Conservation (phyloP, 2,797 vertebrate genomes). For the Malacoraja senta region DNA sequence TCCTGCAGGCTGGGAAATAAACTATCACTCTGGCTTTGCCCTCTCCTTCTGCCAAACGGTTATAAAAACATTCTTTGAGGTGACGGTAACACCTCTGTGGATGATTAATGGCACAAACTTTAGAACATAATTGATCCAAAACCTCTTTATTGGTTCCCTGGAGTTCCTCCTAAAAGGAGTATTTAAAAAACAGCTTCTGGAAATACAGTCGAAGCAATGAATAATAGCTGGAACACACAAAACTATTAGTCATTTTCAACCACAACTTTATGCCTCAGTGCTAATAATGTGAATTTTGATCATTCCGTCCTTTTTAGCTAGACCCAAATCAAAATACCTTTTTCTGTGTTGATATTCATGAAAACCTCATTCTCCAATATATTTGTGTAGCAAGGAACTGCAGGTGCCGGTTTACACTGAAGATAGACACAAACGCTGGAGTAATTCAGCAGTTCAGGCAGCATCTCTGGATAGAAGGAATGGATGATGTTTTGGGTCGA, state of each 20-base stretch:
- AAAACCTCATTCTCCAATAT: background rate
- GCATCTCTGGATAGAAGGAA: too few species aligned
- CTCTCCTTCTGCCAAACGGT: background rate
- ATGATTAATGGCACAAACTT: slow-evolving; percentile 16
- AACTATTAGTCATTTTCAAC: background rate
- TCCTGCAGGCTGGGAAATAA: background rate
- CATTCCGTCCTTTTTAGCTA: background rate
- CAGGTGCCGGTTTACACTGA: too few species aligned
- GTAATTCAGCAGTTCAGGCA: too few species aligned
- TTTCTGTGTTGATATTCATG: background rate
- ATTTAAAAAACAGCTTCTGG: background rate
- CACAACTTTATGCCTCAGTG: background rate
- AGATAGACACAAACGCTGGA: too few species aligned
- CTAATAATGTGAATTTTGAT: background rate
- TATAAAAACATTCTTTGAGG: background rate
- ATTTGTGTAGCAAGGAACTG: too few species aligned
- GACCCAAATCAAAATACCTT: background rate
- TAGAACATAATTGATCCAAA: slow-evolving; percentile 29
- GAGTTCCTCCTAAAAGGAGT: background rate
- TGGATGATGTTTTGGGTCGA: too few species aligned
- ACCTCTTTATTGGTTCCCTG: slow-evolving; percentile 2
- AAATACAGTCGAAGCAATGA: background rate
- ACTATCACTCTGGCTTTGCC: background rate
- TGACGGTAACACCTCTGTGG: background rate
- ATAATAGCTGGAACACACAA: background rate